Percentiles rank a stretch among this genome's conserved stretches.
Conservation (phyloP, 2,888 invertebrate species). For the Euphydryas editha region DNA sequence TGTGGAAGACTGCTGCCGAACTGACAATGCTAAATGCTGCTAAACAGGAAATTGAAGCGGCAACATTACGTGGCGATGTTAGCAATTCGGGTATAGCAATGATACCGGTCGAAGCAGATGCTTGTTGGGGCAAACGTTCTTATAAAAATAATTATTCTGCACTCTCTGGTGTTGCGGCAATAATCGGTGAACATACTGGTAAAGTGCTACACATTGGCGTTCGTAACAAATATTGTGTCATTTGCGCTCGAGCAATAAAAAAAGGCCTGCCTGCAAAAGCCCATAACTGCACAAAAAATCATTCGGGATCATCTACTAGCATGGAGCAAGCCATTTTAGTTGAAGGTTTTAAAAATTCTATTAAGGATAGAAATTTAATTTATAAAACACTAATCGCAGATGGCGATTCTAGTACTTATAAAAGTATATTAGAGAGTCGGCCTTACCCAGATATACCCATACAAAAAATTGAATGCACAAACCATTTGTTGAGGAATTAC, state of each 20-base stretch:
- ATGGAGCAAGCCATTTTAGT: not conserved
- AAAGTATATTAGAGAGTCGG: slow-evolving; percentile 34
- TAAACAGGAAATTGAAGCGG: slow-evolving; percentile 29
- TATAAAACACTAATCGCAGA: slow-evolving; percentile 41
- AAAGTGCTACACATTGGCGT: slow-evolving; percentile 38
- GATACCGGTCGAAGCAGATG: slow-evolving; percentile 41
- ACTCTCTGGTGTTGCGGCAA: slow-evolving; percentile 42
- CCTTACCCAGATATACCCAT: slow-evolving; percentile 37
- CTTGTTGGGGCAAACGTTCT: slow-evolving; percentile 40
- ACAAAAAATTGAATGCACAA: slow-evolving; percentile 43
- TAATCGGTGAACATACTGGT: slow-evolving; percentile 37
- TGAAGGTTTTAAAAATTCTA: not conserved
- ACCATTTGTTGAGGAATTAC: slow-evolving; percentile 42
- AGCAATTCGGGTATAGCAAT: slow-evolving; percentile 33
- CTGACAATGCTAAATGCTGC: not conserved
- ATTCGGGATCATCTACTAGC: not conserved
- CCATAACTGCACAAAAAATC: slow-evolving; percentile 40
- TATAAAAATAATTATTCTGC: slow-evolving; percentile 43
- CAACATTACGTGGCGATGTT: slow-evolving; percentile 27
- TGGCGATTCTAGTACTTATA: slow-evolving; percentile 41
- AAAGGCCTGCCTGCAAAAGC: slow-evolving; percentile 12
- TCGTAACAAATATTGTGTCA: slow-evolving; percentile 41
- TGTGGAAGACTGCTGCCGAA: not conserved
- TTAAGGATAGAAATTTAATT: slow-evolving; percentile 23
- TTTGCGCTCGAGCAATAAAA: slow-evolving; percentile 29